phyloP scores from a whole-genome alignment of 2,113 vertebrate species.

The Anguilla japonica region DNA sequence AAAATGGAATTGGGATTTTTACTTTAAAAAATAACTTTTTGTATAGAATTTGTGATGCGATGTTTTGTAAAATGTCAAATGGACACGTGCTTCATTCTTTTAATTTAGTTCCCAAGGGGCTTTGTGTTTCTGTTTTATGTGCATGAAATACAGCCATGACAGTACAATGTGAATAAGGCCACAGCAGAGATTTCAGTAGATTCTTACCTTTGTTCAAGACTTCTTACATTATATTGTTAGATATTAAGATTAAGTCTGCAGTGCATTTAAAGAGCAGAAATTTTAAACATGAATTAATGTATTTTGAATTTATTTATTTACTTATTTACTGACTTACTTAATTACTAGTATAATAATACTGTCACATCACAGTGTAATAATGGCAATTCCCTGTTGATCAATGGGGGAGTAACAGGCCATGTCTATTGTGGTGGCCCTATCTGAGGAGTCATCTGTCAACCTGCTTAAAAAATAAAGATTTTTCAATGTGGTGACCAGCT shows the following conservation, averaged over 20 bases:
- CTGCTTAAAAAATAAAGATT: conserved; percentile 49
- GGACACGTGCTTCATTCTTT: conserved; percentile 46
- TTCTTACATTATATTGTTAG: not conserved
- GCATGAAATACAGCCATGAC: conserved; percentile 73
- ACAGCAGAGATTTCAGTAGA: conserved; percentile 67
- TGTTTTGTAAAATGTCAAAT: too few relatives aligned
- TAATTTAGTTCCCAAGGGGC: conserved; percentile 67
- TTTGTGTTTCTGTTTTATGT: conserved; percentile 72
- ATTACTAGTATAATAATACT: not conserved
- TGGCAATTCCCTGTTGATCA: conserved; percentile 39
- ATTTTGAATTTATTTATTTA: too few relatives aligned
- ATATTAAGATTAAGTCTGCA: not conserved
- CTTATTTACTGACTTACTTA: too few relatives aligned
- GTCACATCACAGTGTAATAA: conserved; percentile 35
- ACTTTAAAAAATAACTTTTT: too few relatives aligned
- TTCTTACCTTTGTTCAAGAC: conserved; percentile 58
- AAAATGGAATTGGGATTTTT: too few relatives aligned
- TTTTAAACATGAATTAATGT: too few relatives aligned
- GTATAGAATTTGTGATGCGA: too few relatives aligned
- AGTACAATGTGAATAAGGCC: conserved; percentile 75
- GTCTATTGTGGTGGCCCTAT: conserved; percentile 41
- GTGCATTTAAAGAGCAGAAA: not conserved
- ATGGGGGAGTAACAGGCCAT: conserved; percentile 41
- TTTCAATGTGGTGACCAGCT: conserved; percentile 46
- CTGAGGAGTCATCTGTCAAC: conserved; percentile 35